Conservation (phyloP, 2,797 vertebrate species). For the Ibycter americanus region DNA sequence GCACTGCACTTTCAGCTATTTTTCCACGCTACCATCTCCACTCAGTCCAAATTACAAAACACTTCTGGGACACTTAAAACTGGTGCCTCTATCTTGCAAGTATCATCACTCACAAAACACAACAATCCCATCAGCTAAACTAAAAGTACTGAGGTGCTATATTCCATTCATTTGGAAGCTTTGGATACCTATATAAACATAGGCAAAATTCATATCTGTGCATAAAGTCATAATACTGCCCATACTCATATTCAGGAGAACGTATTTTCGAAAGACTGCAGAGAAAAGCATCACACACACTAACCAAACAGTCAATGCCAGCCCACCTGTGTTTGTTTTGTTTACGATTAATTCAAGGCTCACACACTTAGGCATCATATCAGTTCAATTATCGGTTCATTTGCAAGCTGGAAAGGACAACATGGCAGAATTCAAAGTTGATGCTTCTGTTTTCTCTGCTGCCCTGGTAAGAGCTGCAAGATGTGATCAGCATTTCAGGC, state of each 20-base stretch:
- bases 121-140: background rate
- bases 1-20: background rate
- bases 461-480: background rate
- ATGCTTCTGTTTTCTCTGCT: background rate
- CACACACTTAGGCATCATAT: background rate
- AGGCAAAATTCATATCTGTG: background rate
- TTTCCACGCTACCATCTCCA: background rate
- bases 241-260: background rate
- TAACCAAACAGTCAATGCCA: background rate
- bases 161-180: background rate
- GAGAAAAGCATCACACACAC: background rate
- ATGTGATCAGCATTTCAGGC: constrained; percentile 7
- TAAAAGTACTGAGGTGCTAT: background rate
- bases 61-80: background rate
- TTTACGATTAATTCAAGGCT: background rate
- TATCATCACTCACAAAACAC: background rate
- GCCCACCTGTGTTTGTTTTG: background rate
- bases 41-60: background rate
- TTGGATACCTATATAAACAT: background rate
- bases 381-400: background rate
- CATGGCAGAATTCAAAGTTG: background rate
- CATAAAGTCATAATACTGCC: background rate
- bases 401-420: background rate
- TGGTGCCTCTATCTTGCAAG: background rate
- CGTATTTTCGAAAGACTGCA: background rate